Percentiles rank a stretch among this genome's conserved stretches.
These are phyloP conservation scores for Lophius americanus DNA, from an alignment of 2,797 vertebrate genomes.

Conservation along the genomic window DNA sequence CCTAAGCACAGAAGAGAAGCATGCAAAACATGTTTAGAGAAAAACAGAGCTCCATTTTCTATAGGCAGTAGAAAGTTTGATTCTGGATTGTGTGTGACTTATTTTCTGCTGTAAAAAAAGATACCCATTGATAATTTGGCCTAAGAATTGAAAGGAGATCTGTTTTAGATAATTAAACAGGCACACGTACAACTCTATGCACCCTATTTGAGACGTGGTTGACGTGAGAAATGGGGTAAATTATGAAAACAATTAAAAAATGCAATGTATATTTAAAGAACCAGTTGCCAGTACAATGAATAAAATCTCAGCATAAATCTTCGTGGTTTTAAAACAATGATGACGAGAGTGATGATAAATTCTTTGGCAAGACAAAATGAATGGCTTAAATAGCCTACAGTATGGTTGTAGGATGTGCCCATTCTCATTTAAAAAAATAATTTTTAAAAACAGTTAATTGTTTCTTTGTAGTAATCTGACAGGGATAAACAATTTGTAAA, in stretches of 20 bases:
- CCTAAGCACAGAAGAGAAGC: slow-evolving; percentile 73
- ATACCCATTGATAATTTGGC: slow-evolving; percentile 1
- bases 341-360: neutral
- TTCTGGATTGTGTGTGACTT: neutral
- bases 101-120: too few relatives aligned
- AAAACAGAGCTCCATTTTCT: neutral
- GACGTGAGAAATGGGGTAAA: slow-evolving; percentile 42
- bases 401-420: neutral
- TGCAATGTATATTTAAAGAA: slow-evolving; percentile 4
- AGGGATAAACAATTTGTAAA: too few relatives aligned
- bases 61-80: neutral
- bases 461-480: too few relatives aligned
- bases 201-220: slow-evolving; percentile 32
- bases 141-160: slow-evolving; percentile 19
- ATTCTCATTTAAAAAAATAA: too few relatives aligned
- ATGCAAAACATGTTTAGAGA: neutral
- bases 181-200: slow-evolving; percentile 37
- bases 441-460: too few relatives aligned
- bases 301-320: neutral
- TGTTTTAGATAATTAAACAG: slow-evolving; percentile 75
- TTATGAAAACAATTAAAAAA: slow-evolving; percentile 28
- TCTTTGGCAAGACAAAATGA: neutral
- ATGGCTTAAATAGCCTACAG: neutral
- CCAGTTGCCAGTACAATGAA: neutral
- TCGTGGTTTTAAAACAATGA: neutral